A percentile compares a stretch with the other conserved stretches of the same genome.
These are phyloP conservation scores for Stenurella melanura DNA, from an alignment of 2,888 invertebrate genomes.

Conservation along the genomic window DNA sequence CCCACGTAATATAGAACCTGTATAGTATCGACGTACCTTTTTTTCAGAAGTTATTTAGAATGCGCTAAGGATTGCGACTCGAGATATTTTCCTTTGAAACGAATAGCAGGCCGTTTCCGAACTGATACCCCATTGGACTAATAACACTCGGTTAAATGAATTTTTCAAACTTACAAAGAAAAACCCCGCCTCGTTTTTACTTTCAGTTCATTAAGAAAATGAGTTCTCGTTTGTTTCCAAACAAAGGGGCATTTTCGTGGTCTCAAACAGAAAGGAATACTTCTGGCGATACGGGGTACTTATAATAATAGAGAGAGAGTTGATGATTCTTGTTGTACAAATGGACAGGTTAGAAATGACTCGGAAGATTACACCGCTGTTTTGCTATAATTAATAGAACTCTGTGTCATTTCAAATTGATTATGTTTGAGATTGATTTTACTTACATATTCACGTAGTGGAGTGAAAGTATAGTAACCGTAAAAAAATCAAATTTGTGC, in stretches of 20 bases:
- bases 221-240: slow-evolving; percentile 52
- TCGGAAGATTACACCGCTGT: background rate
- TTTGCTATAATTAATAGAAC: background rate
- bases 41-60: too few relatives aligned
- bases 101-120: background rate
- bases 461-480: too few relatives aligned
- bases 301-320: slow-evolving; percentile 49
- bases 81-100: background rate
- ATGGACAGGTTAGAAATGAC: background rate
- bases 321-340: background rate
- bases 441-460: too few relatives aligned
- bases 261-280: slow-evolving; percentile 18
- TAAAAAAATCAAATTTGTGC: too few relatives aligned
- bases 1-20: too few relatives aligned
- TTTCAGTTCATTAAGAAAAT: slow-evolving; percentile 56
- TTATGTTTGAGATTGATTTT: background rate
- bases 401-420: background rate
- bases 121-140: background rate
- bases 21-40: too few relatives aligned
- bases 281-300: slow-evolving; percentile 45
- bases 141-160: background rate
- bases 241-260: slow-evolving; percentile 50
- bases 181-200: slow-evolving; percentile 1
- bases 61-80: background rate
- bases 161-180: slow-evolving; percentile 7